Base-by-base conservation (phyloP, 1,140 invertebrate species). In the Colletes latitarsis region DNA sequence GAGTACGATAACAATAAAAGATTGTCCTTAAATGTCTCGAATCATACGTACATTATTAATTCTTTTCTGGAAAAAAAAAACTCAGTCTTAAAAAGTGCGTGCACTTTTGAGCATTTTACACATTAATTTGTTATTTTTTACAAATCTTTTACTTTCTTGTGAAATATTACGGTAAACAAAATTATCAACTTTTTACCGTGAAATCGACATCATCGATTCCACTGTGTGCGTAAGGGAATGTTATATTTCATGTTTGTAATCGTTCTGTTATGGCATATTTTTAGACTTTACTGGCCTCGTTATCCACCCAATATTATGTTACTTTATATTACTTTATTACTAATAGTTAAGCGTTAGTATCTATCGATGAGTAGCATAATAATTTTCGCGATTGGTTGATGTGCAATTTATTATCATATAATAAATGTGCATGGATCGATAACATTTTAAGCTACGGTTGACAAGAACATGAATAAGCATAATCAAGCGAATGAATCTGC, bases 301-400 rank as follows among this genome's bases (percentile, higher is more conserved):
- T 86, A 85, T 86, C 80, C 83, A 85, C 72, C 80, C 71, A 84
- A 84, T 83, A 85, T 77, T 75, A 81, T 77, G 77, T 85, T 84
- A 75, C 57, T 85, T 57, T 76, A 72, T 71, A 66, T 69, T 79
- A 77, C 53, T 77, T 77, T 75, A 63, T 71, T 19, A 55, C 49
- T 73, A 58, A 19, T 70, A 71, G 39, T 84, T 84, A 66, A 85
- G 30, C 62, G 68, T 84, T 85, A 73, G 79, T 70, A 60, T 72
- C 21, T 68, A 81, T 66, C 46, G 19, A 60, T 30, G 57, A 60
- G 46, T 60, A 49, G 41, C 52, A 12, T 39, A 64, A 52, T 55
- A 84, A 68, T 64, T 55, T 41, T 17, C 55, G 60, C 49, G 66
- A 46, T 83, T 62, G 71, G 41, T 52, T 19, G 30, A 53, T 71